Evolutionary conservation across 2,888 invertebrate genomes (phyloP), one percentile per base, ranked within the genome.

Genomic region (Uloborus plumipes): DNA sequence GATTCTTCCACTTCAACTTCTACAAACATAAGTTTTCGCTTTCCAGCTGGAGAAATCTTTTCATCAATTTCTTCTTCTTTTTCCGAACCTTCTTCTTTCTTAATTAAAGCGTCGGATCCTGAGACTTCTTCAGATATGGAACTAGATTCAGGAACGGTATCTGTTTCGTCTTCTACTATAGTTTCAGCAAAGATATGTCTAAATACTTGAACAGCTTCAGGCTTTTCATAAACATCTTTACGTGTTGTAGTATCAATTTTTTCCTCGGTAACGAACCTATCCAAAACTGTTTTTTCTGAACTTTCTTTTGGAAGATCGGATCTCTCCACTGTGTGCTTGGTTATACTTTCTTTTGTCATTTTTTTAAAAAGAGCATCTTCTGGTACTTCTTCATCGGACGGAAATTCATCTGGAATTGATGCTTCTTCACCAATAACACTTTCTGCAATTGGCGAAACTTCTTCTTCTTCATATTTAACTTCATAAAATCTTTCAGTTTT

Each of bases 1-100:
- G 76, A 76, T 55, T 84, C 78, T 69, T 84, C 78, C 22, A 78
- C 69, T 71, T 84, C 83, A 18, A 78, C 49, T 69, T 78, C 83
- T 15, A 84, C 67, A n/a, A 69, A 84, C 69, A 69, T 71, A 16
- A 79, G n/a, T 64, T 73, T 84, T 20, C 18, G 53, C 58, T 51
- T 76, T 9, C 58, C 26, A 18, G 76, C 18, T 0, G 64, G 64
- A 18, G 64, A 64, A 6, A 47, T 26, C 31, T 53, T 13, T 15
- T 62, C 49, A 39, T 51, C 53, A 53, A n/a, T 18, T 53, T 75
- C 74, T 69, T 31, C n/a, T 20, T 50, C 49, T 62, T 26, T 61
- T 20, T 53, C 64, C 9, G 66, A 14, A 0, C 47, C 18, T 47
- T 20, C 18, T 47, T 20, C 58, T 51, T 67, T 67, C 9, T 22